A percentile compares a stretch with the other conserved stretches of the same genome.
Evolutionary conservation across 2,113 vertebrate species (phyloP).

Genomic region (Lepisosteus osseus): DNA sequence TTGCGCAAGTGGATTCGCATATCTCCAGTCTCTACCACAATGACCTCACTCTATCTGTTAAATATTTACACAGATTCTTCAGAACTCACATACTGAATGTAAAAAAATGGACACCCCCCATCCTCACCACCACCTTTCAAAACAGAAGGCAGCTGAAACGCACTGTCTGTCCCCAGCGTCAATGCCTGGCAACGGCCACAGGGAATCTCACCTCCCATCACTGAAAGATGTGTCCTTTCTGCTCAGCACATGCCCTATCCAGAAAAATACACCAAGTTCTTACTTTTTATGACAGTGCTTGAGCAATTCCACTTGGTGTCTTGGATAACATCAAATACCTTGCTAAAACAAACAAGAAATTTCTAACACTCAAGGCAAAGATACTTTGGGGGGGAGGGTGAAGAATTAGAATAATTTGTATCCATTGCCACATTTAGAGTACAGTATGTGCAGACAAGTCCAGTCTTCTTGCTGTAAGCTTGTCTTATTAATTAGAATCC

Average conservation of each 20-base stretch:
- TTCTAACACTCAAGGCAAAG: neutral
- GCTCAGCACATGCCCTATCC: no score
- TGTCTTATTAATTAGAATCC: no score
- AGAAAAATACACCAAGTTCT: no score
- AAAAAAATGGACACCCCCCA: conserved; percentile 2
- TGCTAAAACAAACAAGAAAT: neutral
- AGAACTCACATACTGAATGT: conserved; percentile 15
- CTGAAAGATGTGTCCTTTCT: no score
- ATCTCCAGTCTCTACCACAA: conserved; percentile 30
- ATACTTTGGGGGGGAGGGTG: neutral
- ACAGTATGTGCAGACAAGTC: no score
- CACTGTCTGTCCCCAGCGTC: neutral
- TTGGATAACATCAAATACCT: neutral
- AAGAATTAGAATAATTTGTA: neutral
- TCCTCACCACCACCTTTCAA: neutral
- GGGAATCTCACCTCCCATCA: no score
- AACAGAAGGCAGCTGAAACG: neutral
- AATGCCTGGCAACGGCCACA: neutral
- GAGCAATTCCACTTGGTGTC: neutral
- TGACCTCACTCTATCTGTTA: conserved; percentile 34
- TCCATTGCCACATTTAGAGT: no score
- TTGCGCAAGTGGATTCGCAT: conserved; percentile 35
- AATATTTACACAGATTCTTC: conserved; percentile 35
- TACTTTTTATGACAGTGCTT: no score
- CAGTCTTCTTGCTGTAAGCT: no score